phyloP scores from a whole-genome alignment of 2,888 invertebrate species.

The Cosmopolites sordidus region DNA sequence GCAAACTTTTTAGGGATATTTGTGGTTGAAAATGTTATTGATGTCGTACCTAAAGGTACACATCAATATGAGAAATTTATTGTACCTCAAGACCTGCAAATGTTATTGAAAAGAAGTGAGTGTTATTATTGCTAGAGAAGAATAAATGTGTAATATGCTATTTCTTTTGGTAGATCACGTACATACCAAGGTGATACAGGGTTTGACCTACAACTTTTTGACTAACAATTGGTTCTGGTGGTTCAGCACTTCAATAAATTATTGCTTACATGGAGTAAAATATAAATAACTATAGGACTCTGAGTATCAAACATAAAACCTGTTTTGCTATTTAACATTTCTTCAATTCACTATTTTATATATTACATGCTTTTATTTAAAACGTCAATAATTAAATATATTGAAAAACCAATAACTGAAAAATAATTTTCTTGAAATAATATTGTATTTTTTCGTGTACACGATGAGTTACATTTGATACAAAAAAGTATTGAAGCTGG shows the following conservation, averaged over 20 bases:
- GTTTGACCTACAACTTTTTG: slow-evolving; percentile 71
- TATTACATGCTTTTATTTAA: no score
- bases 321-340: no score
- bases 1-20: slow-evolving; percentile 69
- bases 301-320: no score
- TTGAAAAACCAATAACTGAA: no score
- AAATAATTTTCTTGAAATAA: no score
- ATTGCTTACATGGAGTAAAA: no score
- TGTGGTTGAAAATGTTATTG: slow-evolving; percentile 72
- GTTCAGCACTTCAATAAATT: slow-evolving; percentile 42
- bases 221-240: slow-evolving; percentile 73
- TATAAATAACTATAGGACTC: no score
- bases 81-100: slow-evolving; percentile 69
- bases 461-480: no score
- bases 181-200: slow-evolving; percentile 64
- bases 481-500: no score
- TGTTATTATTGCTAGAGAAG: not conserved
- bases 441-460: no score
- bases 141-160: not conserved
- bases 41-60: slow-evolving; percentile 75
- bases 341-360: no score
- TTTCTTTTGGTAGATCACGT: not conserved
- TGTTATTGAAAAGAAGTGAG: slow-evolving; percentile 66
- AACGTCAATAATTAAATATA: no score
- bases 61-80: slow-evolving; percentile 91